Conservation (phyloP, 2,888 invertebrate species). For the Anarsia innoxiella region DNA sequence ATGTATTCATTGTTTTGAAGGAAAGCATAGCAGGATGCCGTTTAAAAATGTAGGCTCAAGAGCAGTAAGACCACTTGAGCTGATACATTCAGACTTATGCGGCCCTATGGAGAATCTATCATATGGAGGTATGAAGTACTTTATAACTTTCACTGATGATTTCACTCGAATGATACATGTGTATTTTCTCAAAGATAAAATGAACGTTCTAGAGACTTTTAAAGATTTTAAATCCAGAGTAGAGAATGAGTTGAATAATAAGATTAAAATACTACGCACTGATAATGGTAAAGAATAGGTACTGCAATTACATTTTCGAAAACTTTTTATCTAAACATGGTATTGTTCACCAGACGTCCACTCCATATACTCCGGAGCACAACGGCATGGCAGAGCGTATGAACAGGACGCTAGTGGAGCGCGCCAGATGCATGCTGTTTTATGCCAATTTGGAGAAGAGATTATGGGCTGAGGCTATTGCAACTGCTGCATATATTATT, state of each 20-base stretch:
- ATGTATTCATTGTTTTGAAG: too few species aligned
- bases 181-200: conserved; percentile 11
- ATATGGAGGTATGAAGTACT: conserved; percentile 15
- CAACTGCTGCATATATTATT: conserved; percentile 10
- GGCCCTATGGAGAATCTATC: conserved; percentile 14
- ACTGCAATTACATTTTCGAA: too few species aligned
- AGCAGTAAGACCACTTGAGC: too few species aligned
- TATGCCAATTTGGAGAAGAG: conserved; percentile 14
- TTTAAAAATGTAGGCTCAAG: too few species aligned
- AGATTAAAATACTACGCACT: conserved; percentile 12
- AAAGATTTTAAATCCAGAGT: conserved; percentile 13
- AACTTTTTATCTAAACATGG: conserved; percentile 19
- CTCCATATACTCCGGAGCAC: conserved; percentile 28
- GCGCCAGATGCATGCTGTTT: conserved; percentile 19
- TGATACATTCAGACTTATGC: too few species aligned
- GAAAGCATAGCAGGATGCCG: too few species aligned
- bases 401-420: conserved; percentile 19
- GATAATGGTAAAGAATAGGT: conserved; percentile 16
- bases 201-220: conserved; percentile 9
- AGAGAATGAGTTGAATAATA: conserved; percentile 12
- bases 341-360: conserved; percentile 24
- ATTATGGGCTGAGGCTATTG: conserved; percentile 16
- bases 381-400: conserved; percentile 31
- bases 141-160: conserved; percentile 11
- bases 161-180: conserved; percentile 13